Conservation (phyloP, 2,113 vertebrate species). For the Podiceps cristatus region DNA sequence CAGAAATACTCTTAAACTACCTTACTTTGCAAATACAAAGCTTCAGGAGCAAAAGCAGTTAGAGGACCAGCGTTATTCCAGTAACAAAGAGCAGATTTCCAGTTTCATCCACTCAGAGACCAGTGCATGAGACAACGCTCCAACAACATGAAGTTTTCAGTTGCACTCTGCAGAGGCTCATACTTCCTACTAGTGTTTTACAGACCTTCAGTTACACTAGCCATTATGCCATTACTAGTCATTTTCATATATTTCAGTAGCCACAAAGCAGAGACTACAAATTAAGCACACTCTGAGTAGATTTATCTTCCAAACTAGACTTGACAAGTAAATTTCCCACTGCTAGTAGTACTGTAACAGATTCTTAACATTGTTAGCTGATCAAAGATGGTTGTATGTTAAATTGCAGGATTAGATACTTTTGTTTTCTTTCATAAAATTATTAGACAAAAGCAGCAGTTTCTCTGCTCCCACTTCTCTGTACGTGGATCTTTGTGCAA, state of each 20-base stretch:
- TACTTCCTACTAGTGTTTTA: not conserved
- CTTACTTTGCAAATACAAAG: not conserved
- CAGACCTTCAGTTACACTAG: not conserved
- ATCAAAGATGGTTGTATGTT: fast-evolving
- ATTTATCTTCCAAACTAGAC: not conserved
- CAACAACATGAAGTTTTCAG: not conserved
- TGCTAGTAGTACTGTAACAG: not conserved
- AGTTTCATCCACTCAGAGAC: not conserved
- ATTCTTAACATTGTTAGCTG: not conserved
- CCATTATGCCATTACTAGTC: not conserved
- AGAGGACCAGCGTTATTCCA: not conserved
- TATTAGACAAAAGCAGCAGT: not conserved
- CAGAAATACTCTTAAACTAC: not conserved
- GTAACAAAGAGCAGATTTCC: not conserved
- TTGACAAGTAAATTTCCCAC: not conserved
- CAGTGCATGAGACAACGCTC: not conserved
- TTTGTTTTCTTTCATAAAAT: not conserved
- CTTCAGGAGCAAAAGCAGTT: not conserved
- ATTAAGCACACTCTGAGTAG: not conserved
- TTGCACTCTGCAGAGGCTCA: not conserved
- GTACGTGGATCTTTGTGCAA: not conserved
- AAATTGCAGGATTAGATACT: not conserved
- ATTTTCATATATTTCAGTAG: not conserved
- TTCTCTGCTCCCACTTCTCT: not conserved
- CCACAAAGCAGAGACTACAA: not conserved